Evolutionary conservation across 2,797 vertebrate genomes (phyloP).

Genomic region (Pangasius krempfi): DNA sequence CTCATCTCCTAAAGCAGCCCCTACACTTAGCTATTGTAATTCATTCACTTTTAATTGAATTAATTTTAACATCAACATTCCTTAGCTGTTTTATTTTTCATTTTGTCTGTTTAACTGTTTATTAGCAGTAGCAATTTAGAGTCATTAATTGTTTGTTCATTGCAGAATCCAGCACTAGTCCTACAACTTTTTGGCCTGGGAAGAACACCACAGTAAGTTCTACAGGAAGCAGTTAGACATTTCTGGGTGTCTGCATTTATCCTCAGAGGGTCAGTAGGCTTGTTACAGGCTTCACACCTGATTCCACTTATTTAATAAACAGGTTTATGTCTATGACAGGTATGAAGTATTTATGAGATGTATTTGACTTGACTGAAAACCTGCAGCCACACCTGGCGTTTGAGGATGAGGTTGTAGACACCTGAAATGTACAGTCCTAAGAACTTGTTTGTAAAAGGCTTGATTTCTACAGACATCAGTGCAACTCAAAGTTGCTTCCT

Average conservation of each 20-base stretch:
- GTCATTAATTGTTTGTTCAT: not conserved
- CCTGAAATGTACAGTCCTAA: not conserved
- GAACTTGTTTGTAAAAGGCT: not conserved
- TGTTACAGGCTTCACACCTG: not conserved
- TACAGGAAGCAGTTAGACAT: not conserved
- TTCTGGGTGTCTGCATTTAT: not conserved
- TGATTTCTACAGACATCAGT: not conserved
- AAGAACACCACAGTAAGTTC: conserved; percentile 11
- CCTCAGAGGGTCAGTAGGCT: not conserved
- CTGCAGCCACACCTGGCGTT: not conserved
- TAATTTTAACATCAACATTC: not conserved
- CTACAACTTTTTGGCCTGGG: not conserved
- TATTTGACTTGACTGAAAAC: conserved; percentile 59
- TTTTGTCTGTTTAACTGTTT: not conserved
- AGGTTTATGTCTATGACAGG: not conserved
- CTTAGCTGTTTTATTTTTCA: not conserved
- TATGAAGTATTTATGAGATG: not conserved
- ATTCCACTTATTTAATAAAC: conserved; percentile 56
- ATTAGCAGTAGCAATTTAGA: not conserved
- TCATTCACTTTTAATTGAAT: not conserved
- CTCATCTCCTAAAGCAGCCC: not conserved
- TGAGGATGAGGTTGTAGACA: not conserved
- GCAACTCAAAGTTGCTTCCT: not conserved
- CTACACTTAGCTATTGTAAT: not conserved
- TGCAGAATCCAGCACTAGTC: not conserved